These are phyloP conservation scores for Hydrolagus colliei DNA, from an alignment of 2,797 vertebrate species.

Conservation along the genomic window DNA sequence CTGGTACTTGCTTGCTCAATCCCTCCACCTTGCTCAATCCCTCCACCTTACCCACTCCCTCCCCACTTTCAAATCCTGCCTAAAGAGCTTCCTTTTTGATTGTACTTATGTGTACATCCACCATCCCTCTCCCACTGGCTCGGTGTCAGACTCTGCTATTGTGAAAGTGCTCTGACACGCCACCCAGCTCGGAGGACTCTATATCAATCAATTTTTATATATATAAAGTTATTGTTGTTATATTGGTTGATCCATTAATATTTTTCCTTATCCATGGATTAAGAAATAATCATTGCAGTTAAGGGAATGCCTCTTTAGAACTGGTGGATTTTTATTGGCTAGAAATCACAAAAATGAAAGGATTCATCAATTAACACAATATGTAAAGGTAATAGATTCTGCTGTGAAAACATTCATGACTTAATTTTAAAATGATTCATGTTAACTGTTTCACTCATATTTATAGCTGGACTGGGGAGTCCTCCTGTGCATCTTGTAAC, in stretches of 20 bases:
- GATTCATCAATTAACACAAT: not conserved
- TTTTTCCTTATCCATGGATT: not conserved
- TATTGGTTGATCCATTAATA: not conserved
- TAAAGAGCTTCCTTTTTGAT: too few relatives aligned
- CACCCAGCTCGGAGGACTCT: too few relatives aligned
- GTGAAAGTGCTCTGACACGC: too few relatives aligned
- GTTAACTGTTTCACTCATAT: not conserved
- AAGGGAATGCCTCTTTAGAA: not conserved
- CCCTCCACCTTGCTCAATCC: too few relatives aligned
- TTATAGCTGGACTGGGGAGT: not conserved
- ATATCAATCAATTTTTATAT: too few relatives aligned
- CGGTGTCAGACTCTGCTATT: too few relatives aligned
- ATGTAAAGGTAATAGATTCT: not conserved
- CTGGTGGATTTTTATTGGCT: not conserved
- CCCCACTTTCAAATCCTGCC: too few relatives aligned
- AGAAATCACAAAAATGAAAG: not conserved
- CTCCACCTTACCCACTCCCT: too few relatives aligned
- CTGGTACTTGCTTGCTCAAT: too few relatives aligned
- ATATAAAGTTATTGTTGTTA: too few relatives aligned
- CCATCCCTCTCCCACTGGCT: too few relatives aligned
- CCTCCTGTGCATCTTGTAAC: slow-evolving; percentile 26
- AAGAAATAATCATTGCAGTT: not conserved
- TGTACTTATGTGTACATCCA: too few relatives aligned
- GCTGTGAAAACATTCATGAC: not conserved
- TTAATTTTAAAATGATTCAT: not conserved